Evolutionary conservation across 2,797 vertebrate species (phyloP).

Genomic region (Borostomias antarcticus): DNA sequence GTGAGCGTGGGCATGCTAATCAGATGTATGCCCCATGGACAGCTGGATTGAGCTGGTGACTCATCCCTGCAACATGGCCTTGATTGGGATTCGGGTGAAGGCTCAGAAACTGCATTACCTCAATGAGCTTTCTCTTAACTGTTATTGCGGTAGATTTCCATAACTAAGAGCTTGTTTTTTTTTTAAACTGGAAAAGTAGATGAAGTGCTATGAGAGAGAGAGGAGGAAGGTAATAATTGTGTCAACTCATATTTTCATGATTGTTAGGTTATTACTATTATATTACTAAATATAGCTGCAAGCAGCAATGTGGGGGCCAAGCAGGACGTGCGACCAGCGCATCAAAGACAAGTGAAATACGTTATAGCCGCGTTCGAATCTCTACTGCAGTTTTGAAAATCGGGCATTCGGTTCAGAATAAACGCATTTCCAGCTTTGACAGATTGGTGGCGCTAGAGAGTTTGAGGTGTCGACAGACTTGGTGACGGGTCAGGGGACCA

Average conservation of each 20-base stretch:
- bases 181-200: not conserved
- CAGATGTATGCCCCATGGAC: conserved; percentile 81
- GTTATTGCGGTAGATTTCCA: conserved; percentile 61
- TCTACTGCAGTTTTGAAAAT: no score
- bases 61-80: conserved; percentile 82
- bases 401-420: no score
- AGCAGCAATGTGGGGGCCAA: no score
- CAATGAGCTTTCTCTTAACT: conserved; percentile 62
- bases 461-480: no score
- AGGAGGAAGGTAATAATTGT: not conserved
- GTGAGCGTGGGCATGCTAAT: conserved; percentile 80
- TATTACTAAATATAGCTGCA: no score
- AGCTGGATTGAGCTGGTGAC: conserved; percentile 80
- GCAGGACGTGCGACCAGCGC: no score
- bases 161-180: conserved; percentile 14
- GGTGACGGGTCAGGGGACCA: no score
- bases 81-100: conserved; percentile 73
- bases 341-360: no score
- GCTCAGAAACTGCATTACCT: conserved; percentile 71
- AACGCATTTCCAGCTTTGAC: no score
- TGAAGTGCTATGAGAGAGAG: not conserved
- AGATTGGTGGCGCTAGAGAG: no score
- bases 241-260: not conserved
- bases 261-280: not conserved
- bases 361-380: no score